Conservation (phyloP, 2,113 vertebrate genomes). For the Cavia porcellus region DNA sequence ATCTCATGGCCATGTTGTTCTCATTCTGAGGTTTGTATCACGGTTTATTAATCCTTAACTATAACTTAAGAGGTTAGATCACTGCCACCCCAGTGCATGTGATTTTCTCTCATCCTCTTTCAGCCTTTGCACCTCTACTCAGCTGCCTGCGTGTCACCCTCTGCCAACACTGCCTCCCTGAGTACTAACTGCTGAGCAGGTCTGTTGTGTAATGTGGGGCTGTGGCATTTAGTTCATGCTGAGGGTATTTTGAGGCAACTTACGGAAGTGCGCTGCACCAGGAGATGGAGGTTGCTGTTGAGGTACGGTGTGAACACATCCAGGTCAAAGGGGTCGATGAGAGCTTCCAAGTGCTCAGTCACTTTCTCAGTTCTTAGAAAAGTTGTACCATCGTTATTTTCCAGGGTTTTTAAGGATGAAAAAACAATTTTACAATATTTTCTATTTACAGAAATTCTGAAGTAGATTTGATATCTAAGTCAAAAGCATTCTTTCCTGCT, state of each 20-base stretch:
- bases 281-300: conserved; percentile 92
- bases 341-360: conserved; percentile 93
- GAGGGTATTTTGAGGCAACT: conserved; percentile 14
- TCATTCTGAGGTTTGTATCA: not conserved
- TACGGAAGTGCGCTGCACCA: conserved; percentile 95
- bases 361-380: conserved; percentile 90
- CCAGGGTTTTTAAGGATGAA: not conserved
- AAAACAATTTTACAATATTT: not conserved
- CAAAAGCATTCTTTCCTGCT: not conserved
- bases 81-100: not conserved
- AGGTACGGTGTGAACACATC: conserved; percentile 96
- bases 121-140: not conserved
- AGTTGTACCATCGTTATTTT: not conserved
- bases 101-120: not conserved
- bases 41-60: not conserved
- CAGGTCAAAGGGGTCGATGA: conserved; percentile 98
- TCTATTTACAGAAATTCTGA: not conserved
- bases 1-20: not conserved
- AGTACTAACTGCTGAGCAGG: not conserved
- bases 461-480: not conserved
- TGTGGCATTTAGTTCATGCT: accelerated
- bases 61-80: not conserved
- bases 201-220: not conserved
- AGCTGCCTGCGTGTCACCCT: not conserved
- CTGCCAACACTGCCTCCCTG: not conserved